Evolutionary conservation across 1,140 invertebrate genomes (phyloP), one percentile per base, ranked within the genome.

Genomic region (Drosophila rhopaloa): DNA sequence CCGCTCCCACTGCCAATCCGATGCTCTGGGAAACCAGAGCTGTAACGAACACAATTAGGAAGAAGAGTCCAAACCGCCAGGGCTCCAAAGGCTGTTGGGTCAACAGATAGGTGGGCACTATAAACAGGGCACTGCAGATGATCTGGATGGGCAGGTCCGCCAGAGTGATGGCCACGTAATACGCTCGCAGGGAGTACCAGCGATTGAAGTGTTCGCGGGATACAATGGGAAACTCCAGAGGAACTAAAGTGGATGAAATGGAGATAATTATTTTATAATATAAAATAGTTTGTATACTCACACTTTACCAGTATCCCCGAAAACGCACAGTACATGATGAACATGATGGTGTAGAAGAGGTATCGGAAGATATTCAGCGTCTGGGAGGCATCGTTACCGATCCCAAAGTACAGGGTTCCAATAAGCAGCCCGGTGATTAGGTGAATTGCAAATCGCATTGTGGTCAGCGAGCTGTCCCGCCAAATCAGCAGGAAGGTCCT

Each of bases 151-250:
- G 97, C 74, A 98, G 93, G 91, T 98, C 96, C 0, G 97, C 95
- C 40, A 98, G 88, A 19, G 97, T 96, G 48, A 97, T 96, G n/a
- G 97, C 96, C 10, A 97, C 93, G 82, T 97, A 98, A 92, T 98
- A 98, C 0, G 97, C 95, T 58, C 96, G 96, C 6, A 98, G 92
- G n/a, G 97, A 97, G 93, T 98, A 98, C 97, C 97, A 99, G 58
- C 97, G 95, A 93, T 99, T 99, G 57, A 98, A 96, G 88, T 98
- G 96, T 85, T 99, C 98, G 57, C 96, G 94, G 13, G 95, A 95
- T 71, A 98, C 95, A 47, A 98, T 95, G 13, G 96, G 95, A 86
- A 98, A 94, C 93, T 98, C 97, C 78, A 96, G 93, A 14, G 97
- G 97, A 95, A 98, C 97, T 98, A 92, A 61, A 94, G 44, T 0